Percentiles rank a stretch among this genome's conserved stretches.
Conservation (phyloP, 2,797 vertebrate species). For the Sylvilagus floridanus region DNA sequence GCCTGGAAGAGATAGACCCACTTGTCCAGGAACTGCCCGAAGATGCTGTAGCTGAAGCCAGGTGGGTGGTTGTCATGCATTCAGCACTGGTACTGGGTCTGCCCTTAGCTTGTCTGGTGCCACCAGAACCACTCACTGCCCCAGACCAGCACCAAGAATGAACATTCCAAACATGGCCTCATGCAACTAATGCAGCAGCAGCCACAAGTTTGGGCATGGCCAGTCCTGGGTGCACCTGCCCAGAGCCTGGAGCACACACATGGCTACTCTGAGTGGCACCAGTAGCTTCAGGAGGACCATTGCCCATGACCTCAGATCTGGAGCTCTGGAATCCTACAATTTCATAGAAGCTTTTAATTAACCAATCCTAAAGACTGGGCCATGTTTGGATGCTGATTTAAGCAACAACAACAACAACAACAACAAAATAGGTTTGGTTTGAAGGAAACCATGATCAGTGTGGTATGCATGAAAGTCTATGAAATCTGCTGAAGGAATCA, state of each 20-base stretch:
- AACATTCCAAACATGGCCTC: conserved; percentile 91
- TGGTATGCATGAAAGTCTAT: neutral
- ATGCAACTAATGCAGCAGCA: conserved; percentile 91
- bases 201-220: conserved; percentile 90
- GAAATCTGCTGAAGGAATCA: neutral
- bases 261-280: neutral
- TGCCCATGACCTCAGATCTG: fast-evolving
- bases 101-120: conserved; percentile 87
- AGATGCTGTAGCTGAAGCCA: conserved; percentile 89
- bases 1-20: conserved; percentile 90
- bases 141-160: conserved; percentile 91
- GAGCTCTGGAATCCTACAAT: neutral
- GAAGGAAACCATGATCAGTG: neutral
- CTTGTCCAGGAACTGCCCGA: conserved; percentile 87
- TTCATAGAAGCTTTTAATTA: conserved; percentile 17
- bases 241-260: neutral
- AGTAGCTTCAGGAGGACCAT: neutral
- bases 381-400: neutral
- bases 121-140: conserved; percentile 94
- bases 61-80: conserved; percentile 88
- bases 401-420: neutral
- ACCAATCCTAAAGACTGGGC: neutral
- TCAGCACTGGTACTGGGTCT: conserved; percentile 82
- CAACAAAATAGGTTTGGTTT: neutral
- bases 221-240: conserved; percentile 87